Base-by-base conservation (phyloP, 2,113 vertebrate species). In the Cebus imitator region DNA sequence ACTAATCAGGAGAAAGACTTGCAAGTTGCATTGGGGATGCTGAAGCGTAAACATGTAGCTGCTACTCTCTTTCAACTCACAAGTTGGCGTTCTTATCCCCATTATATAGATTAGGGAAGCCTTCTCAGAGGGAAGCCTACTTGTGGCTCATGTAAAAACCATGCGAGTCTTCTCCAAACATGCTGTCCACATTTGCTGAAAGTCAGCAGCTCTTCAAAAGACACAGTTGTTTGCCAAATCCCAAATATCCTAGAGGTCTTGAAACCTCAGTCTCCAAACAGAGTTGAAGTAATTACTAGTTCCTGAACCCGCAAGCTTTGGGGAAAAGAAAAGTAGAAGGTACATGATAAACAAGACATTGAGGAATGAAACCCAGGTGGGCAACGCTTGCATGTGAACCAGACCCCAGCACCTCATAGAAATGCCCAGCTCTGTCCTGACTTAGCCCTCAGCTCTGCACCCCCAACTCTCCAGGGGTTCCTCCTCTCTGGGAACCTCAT, bases 291-390 rank as follows among this genome's bases (percentile, higher is more conserved):
- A 68, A 35, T 18, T 45, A 35, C 66, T 58, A 32, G 30, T 8
- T 81, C 50, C 91, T 20, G n/a, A 57, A 72, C 43, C 27, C 12
- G 12, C 0, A 3, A 3, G 37, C 23, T 76, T n/a, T 27, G 21
- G 37, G 16, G 48, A 43, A 37, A 32, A 61, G 84, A 37, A 75
- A 90, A 81, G 64, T 2, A 45, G 16, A 45, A 50, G 20, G 25
- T 11, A 21, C n/a, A 7, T 27, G 0, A 1, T 3, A 57, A 35
- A 30, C 13, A 4, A 20, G 1, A 13, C 0, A 5, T 0, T 16
- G 55, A 43, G 40, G 48, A 40, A 45, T 6, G 16, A 18, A 68
- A 80, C 1, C 79, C 92, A 64, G 37, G 43, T 5, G 43, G 82
- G 57, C 55, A 37, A 1, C 23, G 25, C 81, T 27, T 21, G 48